Percentiles rank a stretch among this genome's conserved stretches.
Conservation (phyloP, 2,888 invertebrate genomes). For the Drosophila trichaetosa region DNA sequence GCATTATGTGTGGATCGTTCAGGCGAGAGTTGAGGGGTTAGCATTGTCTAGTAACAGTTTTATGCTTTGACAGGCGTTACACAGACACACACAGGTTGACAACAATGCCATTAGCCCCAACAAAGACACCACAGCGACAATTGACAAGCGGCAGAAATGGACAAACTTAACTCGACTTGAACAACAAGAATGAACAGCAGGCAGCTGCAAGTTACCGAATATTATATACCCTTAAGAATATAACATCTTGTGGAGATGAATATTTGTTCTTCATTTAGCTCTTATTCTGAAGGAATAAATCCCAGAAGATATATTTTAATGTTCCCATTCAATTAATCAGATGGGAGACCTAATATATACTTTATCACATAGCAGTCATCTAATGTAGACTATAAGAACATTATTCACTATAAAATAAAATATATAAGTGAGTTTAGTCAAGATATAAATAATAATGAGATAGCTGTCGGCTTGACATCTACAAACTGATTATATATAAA, state of each 20-base stretch:
- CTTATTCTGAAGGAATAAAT: background rate
- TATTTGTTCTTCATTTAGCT: background rate
- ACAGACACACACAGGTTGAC: slow-evolving; percentile 59
- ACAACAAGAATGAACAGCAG: background rate
- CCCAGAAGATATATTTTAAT: background rate
- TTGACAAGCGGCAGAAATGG: slow-evolving; percentile 52
- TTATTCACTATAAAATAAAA: background rate
- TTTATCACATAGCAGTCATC: background rate
- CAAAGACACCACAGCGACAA: slow-evolving; percentile 64
- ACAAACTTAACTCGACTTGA: slow-evolving; percentile 11
- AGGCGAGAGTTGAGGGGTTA: slow-evolving; percentile 3
- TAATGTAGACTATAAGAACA: background rate
- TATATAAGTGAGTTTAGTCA: background rate
- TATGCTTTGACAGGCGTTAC: slow-evolving; percentile 72
- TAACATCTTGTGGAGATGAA: background rate
- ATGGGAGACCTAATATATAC: background rate
- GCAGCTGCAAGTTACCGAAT: background rate
- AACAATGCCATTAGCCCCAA: slow-evolving; percentile 74
- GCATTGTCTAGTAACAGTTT: slow-evolving; percentile 63
- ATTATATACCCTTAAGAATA: background rate
- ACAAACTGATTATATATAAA: background rate
- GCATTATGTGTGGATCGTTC: slow-evolving; percentile 50
- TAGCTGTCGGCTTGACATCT: background rate
- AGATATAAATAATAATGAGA: background rate
- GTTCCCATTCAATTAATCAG: background rate